Base-by-base conservation (phyloP, 2,888 invertebrate species). In the Heliconius hortense region DNA sequence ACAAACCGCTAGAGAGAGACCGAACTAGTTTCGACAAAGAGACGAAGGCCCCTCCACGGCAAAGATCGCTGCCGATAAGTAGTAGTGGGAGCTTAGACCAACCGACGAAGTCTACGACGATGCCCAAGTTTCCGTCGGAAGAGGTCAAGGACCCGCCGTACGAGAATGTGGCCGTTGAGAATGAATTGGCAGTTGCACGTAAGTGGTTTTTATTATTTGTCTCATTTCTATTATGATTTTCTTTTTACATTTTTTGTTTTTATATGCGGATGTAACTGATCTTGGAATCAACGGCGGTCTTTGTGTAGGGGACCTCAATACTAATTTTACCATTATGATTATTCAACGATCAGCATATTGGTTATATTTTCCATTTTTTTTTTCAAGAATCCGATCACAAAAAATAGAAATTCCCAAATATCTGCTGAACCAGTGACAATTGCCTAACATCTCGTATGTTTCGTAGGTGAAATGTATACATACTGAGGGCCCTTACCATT, bases 91-190 rank as follows among this genome's bases (percentile, higher is more conserved):
- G 87, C 70, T 80, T 89, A 0, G 92, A 93, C 26, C 86, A 90
- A 63, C 94, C 94, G 0, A 93, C 95, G 0, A 95, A 95, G 73
- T 95, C 95, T 0, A 95, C 90, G 5, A 95, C 95, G 0, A 95
- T 95, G 87, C 95, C 95, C 0, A 95, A 95, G 79, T 95, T 95
- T 72, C 94, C 94, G 0, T 91, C 92, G 0, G 92, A 92, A 66
- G 93, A 93, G 10, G 77, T 81, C 0, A 92, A 89, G 76, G 92
- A 93, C 62, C 89, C 93, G 1, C 91, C 92, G 2, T 94, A 94
- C 74, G 93, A 94, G 74, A 94, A 93, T 80, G 89, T 93, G 0
- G 86, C 86, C 0, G 87, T 88, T 1, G 93, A 92, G 73, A 91
- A 91, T 76, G 92, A 92, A 76, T 80, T 90, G 76, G 88, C 92